A percentile compares a stretch with the other conserved stretches of the same genome.
Evolutionary conservation across 2,888 invertebrate genomes (phyloP).

Genomic region (Pollenia griseotomentosa): DNA sequence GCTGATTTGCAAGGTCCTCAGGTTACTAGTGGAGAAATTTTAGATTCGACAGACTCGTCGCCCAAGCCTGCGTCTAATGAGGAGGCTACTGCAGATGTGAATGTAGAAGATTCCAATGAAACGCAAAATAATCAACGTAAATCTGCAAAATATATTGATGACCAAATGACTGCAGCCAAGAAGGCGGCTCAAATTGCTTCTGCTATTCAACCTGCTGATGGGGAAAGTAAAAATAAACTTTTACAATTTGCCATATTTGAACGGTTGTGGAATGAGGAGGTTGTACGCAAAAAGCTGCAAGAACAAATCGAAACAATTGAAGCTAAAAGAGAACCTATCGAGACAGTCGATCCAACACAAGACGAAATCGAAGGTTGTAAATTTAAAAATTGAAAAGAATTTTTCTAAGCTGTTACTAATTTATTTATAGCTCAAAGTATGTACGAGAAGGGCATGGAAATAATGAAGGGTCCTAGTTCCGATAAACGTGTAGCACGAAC

Average conservation of each 20-base stretch:
- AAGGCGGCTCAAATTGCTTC: slow-evolving; percentile 49
- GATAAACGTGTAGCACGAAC: slow-evolving; percentile 91
- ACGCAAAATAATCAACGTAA: slow-evolving; percentile 73
- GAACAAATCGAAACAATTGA: slow-evolving; percentile 79
- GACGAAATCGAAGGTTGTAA: slow-evolving; percentile 87
- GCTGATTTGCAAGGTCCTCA: slow-evolving; percentile 79
- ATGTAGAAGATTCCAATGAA: slow-evolving; percentile 39
- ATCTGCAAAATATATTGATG: slow-evolving; percentile 71
- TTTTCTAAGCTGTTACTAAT: slow-evolving; percentile 4
- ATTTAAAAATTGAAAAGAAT: not conserved
- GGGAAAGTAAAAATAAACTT: slow-evolving; percentile 76
- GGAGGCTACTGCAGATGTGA: not conserved
- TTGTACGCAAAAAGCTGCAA: slow-evolving; percentile 78
- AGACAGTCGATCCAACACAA: slow-evolving; percentile 78
- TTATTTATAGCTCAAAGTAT: slow-evolving; percentile 88
- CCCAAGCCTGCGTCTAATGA: not conserved
- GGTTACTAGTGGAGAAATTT: slow-evolving; percentile 33
- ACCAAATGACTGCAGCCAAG: slow-evolving; percentile 61
- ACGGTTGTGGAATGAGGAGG: slow-evolving; percentile 78
- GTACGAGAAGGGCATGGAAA: slow-evolving; percentile 89
- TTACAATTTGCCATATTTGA: slow-evolving; percentile 78
- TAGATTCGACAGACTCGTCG: slow-evolving; percentile 7
- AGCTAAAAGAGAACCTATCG: slow-evolving; percentile 62
- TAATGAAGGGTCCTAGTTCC: slow-evolving; percentile 89
- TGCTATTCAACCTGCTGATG: slow-evolving; percentile 69